A percentile compares a stretch with the other conserved stretches of the same genome.
Evolutionary conservation across 2,888 invertebrate genomes (phyloP).

Genomic region (Clitarchus hookeri): DNA sequence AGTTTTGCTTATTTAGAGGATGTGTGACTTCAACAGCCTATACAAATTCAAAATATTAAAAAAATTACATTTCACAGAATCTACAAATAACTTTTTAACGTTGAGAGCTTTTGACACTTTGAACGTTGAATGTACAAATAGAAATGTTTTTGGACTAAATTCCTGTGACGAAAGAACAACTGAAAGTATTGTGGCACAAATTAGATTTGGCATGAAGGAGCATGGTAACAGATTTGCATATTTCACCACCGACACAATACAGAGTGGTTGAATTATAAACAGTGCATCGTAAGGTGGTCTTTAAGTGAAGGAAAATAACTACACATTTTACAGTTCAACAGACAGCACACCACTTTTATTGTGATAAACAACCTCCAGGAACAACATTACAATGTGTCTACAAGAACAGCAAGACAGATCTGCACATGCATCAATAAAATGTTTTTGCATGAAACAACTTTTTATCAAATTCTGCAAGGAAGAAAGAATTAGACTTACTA

Average conservation of each 20-base stretch:
- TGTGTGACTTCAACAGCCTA: too few relatives aligned
- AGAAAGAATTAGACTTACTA: neutral
- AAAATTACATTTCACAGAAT: too few relatives aligned
- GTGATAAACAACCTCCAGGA: neutral
- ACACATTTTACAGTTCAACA: neutral
- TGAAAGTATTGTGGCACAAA: neutral
- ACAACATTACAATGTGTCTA: neutral
- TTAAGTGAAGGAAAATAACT: neutral
- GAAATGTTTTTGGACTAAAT: too few relatives aligned
- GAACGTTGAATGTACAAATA: too few relatives aligned
- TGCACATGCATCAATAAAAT: neutral
- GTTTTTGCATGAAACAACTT: neutral
- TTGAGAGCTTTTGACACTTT: too few relatives aligned
- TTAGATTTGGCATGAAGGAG: neutral
- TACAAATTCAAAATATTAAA: too few relatives aligned
- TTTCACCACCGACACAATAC: neutral
- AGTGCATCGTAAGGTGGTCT: neutral
- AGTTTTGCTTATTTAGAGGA: too few relatives aligned
- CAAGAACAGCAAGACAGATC: neutral
- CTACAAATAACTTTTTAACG: too few relatives aligned
- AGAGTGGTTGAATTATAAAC: neutral
- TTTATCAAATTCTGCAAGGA: neutral
- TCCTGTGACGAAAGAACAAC: too few relatives aligned
- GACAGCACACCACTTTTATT: conserved; percentile 8
- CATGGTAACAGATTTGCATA: neutral